A percentile compares a stretch with the other conserved stretches of the same genome.
phyloP scores from a whole-genome alignment of 1,140 invertebrate genomes.

The Aporrectodea caliginosa region DNA sequence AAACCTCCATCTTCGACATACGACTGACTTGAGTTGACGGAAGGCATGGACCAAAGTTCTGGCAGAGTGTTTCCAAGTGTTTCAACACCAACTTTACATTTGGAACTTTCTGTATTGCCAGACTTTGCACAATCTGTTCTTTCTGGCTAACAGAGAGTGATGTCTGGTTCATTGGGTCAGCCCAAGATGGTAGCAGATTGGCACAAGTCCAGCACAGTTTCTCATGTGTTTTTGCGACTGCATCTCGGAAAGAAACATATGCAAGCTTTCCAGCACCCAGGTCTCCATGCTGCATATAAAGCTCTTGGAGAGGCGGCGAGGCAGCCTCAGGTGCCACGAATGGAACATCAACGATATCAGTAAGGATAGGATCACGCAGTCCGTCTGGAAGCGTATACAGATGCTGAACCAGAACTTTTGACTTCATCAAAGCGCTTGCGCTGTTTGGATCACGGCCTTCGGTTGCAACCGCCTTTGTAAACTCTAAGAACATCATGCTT shows the following conservation, averaged over 20 bases:
- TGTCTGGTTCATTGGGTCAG: slow-evolving; percentile 12
- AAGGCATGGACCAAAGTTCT: not conserved
- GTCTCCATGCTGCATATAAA: not conserved
- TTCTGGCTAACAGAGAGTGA: not conserved
- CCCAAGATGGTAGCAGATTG: slow-evolving; percentile 29
- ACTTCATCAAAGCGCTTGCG: not conserved
- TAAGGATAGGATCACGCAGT: not conserved
- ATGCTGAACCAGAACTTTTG: not conserved
- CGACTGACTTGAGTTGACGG: not conserved
- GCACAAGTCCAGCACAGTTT: slow-evolving; percentile 25
- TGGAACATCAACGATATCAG: not conserved
- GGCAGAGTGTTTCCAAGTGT: not conserved
- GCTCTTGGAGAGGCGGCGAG: not conserved
- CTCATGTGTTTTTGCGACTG: slow-evolving; percentile 26
- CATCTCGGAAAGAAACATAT: slow-evolving; percentile 15
- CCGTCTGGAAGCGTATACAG: not conserved
- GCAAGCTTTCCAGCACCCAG: not conserved
- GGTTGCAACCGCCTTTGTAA: not conserved
- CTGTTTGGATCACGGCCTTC: not conserved
- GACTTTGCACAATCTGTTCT: not conserved
- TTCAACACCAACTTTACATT: not conserved
- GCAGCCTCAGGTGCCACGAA: not conserved
- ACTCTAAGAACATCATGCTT: not conserved
- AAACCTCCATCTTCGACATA: not conserved
- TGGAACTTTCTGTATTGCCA: not conserved